Percentiles rank a stretch among this genome's conserved stretches.
Conservation (phyloP, 2,888 invertebrate species). For the Malthinus flaveolus region DNA sequence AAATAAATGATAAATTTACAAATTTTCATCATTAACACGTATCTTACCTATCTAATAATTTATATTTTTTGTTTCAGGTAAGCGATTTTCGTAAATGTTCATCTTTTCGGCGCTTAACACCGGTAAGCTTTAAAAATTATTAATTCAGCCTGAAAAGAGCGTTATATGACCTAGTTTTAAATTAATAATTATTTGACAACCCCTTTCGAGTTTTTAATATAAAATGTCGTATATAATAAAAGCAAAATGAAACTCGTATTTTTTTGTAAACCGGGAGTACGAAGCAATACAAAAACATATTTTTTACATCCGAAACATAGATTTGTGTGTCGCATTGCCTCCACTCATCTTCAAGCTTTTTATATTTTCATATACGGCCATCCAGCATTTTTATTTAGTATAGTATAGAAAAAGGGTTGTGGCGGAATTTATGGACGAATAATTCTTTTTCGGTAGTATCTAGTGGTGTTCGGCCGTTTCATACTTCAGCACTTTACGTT, state of each 20-base stretch:
- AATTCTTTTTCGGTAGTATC: constrained; percentile 38
- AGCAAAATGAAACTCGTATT: constrained; percentile 5
- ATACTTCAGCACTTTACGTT: constrained; percentile 32
- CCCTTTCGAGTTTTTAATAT: neutral
- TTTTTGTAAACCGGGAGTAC: constrained; percentile 10
- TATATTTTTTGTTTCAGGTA: no score
- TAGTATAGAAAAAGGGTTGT: constrained; percentile 38
- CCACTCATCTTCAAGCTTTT: constrained; percentile 14
- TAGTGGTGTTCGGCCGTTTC: constrained; percentile 31
- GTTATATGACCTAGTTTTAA: no score
- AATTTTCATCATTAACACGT: no score
- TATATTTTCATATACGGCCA: constrained; percentile 28
- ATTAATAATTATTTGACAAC: no score
- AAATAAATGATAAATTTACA: no score
- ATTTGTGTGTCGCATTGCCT: constrained; percentile 12
- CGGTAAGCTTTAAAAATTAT: no score
- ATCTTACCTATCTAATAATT: no score
- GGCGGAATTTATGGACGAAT: constrained; percentile 39
- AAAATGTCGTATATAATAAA: neutral
- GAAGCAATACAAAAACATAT: constrained; percentile 19
- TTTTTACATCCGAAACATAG: constrained; percentile 20
- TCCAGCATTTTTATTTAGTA: constrained; percentile 38
- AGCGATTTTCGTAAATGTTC: no score
- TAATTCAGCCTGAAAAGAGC: no score
- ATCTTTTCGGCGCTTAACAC: no score